Conservation (phyloP, 2,797 vertebrate genomes). For the Acrocephalus scirpaceus region DNA sequence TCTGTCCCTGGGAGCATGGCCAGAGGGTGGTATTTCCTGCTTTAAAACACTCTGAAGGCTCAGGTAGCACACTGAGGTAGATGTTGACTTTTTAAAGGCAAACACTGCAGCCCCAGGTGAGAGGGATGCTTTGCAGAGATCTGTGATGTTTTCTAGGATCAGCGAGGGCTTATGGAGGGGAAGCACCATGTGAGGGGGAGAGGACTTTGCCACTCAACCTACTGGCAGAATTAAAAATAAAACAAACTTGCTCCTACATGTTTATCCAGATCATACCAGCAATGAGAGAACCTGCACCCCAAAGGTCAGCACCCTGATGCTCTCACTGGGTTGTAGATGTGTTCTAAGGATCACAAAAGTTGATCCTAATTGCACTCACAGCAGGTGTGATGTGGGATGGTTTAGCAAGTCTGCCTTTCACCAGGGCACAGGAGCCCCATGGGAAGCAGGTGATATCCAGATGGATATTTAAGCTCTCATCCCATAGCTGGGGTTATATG, state of each 20-base stretch:
- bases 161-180: accelerated
- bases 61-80: not conserved
- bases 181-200: not conserved
- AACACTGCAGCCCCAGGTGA: not conserved
- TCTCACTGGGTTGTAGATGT: not conserved
- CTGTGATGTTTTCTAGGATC: not conserved
- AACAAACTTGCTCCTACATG: not conserved
- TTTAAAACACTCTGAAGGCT: not conserved
- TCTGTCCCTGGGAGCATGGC: not conserved
- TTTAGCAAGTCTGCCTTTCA: not conserved
- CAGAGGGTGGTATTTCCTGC: not conserved
- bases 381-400: not conserved
- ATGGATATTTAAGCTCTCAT: not conserved
- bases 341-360: not conserved
- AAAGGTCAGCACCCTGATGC: not conserved
- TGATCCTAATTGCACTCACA: not conserved
- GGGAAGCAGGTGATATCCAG: not conserved
- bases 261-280: not conserved
- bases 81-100: not conserved
- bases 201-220: not conserved
- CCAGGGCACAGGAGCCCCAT: accelerated
- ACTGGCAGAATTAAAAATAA: not conserved
- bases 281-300: not conserved
- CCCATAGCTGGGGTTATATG: not conserved
- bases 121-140: conserved; percentile 7